Conservation (phyloP, 1,140 invertebrate species). For the Rhopalosiphum padi region DNA sequence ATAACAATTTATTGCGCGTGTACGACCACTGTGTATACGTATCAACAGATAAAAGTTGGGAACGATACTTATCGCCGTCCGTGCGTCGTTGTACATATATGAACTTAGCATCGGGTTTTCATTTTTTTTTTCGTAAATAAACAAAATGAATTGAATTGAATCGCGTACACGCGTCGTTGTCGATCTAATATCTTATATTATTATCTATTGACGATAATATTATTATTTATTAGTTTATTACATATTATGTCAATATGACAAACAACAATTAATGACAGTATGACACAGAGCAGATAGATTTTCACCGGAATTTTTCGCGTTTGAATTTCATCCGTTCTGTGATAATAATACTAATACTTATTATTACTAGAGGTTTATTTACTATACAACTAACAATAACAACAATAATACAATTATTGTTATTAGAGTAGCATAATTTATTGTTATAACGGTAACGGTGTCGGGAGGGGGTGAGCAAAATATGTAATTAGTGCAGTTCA, state of each 20-base stretch:
- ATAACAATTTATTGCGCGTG: neutral
- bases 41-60: neutral
- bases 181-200: neutral
- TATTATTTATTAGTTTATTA: neutral
- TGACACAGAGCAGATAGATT: neutral
- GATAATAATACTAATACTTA: neutral
- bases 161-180: neutral
- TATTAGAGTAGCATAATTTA: too few relatives aligned
- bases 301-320: neutral
- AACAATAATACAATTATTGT: too few relatives aligned
- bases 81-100: neutral
- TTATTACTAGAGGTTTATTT: neutral
- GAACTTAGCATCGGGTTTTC: neutral
- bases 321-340: neutral
- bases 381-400: neutral
- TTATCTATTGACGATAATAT: neutral
- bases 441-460: too few relatives aligned
- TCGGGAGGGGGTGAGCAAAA: neutral
- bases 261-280: neutral
- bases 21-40: neutral
- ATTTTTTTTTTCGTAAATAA: slow-evolving; percentile 6
- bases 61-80: neutral
- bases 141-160: neutral
- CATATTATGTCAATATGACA: neutral
- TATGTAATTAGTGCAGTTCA: neutral